Conservation (phyloP, 2,888 invertebrate species). For the Bombyx huttoni region DNA sequence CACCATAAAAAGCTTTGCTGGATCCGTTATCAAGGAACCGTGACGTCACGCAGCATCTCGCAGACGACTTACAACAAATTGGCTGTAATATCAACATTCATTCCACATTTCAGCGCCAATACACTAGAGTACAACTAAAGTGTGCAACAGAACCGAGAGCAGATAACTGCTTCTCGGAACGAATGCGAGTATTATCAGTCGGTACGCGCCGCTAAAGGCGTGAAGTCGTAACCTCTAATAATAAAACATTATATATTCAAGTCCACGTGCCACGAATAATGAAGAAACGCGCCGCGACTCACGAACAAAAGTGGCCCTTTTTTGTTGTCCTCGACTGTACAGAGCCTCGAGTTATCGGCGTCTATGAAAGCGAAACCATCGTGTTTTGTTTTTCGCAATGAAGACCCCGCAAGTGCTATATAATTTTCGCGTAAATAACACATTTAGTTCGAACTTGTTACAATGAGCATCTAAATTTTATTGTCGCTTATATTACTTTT, state of each 20-base stretch:
- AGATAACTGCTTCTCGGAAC: slow-evolving; percentile 63
- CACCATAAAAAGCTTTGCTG: too few relatives aligned
- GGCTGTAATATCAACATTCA: background rate
- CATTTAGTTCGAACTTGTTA: background rate
- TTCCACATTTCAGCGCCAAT: background rate
- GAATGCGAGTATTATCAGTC: slow-evolving; percentile 64
- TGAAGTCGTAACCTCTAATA: slow-evolving; percentile 63
- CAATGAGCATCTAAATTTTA: background rate
- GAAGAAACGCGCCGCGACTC: slow-evolving; percentile 50
- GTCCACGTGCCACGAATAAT: slow-evolving; percentile 64
- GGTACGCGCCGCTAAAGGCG: slow-evolving; percentile 49
- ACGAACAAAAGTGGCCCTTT: slow-evolving; percentile 54
- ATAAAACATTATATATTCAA: slow-evolving; percentile 70
- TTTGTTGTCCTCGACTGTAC: slow-evolving; percentile 33
- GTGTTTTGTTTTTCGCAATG: background rate
- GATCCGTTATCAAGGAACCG: too few relatives aligned
- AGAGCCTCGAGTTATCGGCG: background rate
- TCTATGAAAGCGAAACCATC: background rate
- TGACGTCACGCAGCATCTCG: too few relatives aligned
- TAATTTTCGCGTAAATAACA: background rate
- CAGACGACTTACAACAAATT: too few relatives aligned
- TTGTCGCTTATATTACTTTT: too few relatives aligned
- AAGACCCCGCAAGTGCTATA: background rate
- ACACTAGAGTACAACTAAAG: slow-evolving; percentile 10
- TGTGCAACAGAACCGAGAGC: slow-evolving; percentile 10